These are phyloP conservation scores for Calliphora vicina DNA, from an alignment of 1,140 invertebrate genomes.

Conservation along the genomic window DNA sequence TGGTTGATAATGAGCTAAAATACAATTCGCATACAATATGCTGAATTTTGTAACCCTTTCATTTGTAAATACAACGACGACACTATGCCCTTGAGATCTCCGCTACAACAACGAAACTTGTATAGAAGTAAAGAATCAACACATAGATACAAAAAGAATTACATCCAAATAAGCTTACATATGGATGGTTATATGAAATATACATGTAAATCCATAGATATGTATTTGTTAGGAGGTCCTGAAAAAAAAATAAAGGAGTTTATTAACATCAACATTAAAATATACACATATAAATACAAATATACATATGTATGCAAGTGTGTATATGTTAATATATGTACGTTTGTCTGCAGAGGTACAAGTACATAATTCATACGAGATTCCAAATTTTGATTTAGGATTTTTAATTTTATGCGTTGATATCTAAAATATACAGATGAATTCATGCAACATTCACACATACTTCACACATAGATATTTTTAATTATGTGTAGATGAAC, in stretches of 20 bases:
- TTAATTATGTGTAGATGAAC: constrained; percentile 52
- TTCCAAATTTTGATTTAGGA: constrained; percentile 59
- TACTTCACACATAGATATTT: constrained; percentile 52
- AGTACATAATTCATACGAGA: constrained; percentile 2
- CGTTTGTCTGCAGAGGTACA: neutral
- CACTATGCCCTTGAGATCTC: constrained; percentile 61
- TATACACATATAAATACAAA: neutral
- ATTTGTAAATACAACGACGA: constrained; percentile 45
- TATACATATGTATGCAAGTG: too few species aligned
- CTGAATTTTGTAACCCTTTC: neutral
- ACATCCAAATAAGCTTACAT: neutral
- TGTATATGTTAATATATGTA: neutral
- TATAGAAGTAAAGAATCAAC: neutral
- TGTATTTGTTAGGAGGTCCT: too few species aligned
- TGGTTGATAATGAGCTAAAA: constrained; percentile 30
- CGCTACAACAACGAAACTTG: neutral
- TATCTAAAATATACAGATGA: neutral
- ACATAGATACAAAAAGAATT: neutral
- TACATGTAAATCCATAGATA: neutral
- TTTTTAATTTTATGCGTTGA: constrained; percentile 56
- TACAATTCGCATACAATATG: neutral
- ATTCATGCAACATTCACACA: neutral
- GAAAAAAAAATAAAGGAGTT: neutral
- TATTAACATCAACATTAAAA: neutral
- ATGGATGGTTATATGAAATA: constrained; percentile 19